Conservation (phyloP, 30 jellyfish, hydroid and myxozoan genomes). For the Sanderia malayensis region DNA sequence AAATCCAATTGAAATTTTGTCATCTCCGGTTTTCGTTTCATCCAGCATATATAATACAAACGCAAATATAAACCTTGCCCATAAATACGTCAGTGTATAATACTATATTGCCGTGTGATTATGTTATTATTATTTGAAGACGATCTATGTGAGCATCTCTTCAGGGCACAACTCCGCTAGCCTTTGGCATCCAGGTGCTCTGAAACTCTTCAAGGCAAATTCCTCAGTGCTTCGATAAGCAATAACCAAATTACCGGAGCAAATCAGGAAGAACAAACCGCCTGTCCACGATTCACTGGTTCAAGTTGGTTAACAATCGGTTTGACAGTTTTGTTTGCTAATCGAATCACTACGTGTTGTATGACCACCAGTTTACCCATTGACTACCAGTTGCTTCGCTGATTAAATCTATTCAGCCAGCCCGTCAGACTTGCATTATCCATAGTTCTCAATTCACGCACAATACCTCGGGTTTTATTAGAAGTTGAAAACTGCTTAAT, state of each 20-base stretch:
- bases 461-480: background rate
- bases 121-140: no score
- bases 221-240: conserved; percentile 75
- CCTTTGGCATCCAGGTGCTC: no score
- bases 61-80: no score
- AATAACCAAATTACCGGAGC: conserved; percentile 72
- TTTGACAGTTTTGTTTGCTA: conserved; percentile 8
- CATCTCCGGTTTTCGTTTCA: no score
- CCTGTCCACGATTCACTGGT: conserved; percentile 63
- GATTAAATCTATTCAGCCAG: conserved; percentile 9
- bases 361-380: conserved; percentile 44
- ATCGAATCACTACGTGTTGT: conserved; percentile 26
- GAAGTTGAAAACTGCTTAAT: background rate
- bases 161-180: no score
- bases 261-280: conserved; percentile 47
- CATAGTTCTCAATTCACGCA: background rate
- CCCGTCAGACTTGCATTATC: no score
- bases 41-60: no score
- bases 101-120: no score
- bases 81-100: no score
- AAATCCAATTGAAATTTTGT: no score
- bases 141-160: no score
- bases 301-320: conserved; percentile 20
- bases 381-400: conserved; percentile 6
- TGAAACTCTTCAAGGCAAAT: no score